A percentile compares a stretch with the other conserved stretches of the same genome.
Evolutionary conservation across 2,797 vertebrate species (phyloP).

Genomic region (Gila robusta): DNA sequence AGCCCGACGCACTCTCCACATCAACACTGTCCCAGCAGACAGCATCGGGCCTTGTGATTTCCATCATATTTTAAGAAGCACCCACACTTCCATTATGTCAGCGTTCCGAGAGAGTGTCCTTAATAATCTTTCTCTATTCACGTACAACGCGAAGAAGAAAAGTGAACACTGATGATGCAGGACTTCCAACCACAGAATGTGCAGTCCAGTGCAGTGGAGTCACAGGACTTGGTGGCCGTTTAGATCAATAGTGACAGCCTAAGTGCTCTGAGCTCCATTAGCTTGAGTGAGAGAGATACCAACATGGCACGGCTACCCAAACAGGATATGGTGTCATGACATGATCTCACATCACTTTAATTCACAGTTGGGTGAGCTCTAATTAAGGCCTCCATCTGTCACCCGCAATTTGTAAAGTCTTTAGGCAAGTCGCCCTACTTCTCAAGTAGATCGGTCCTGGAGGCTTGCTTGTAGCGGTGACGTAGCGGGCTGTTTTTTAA

Average conservation of each 20-base stretch:
- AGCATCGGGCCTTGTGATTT: slow-evolving; percentile 25
- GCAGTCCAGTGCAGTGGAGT: background rate
- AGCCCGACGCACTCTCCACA: slow-evolving; percentile 44
- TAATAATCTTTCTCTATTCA: background rate
- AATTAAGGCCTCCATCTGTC: slow-evolving; percentile 32
- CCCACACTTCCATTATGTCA: slow-evolving; percentile 38
- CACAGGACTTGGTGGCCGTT: slow-evolving; percentile 9
- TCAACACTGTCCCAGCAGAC: slow-evolving; percentile 14
- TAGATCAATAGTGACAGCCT: slow-evolving; percentile 57
- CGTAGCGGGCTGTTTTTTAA: background rate
- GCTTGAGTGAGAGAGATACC: slow-evolving; percentile 41
- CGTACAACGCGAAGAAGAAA: background rate
- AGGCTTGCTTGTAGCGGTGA: background rate
- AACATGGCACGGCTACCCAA: slow-evolving; percentile 36
- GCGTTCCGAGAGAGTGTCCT: background rate
- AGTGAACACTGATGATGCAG: slow-evolving; percentile 11
- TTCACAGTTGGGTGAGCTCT: slow-evolving; percentile 37
- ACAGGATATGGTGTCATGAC: slow-evolving; percentile 53
- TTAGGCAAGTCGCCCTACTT: slow-evolving; percentile 16
- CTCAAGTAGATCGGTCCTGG: background rate
- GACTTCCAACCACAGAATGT: slow-evolving; percentile 23
- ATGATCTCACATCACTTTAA: slow-evolving; percentile 53
- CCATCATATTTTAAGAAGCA: slow-evolving; percentile 33
- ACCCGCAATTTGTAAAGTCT: slow-evolving; percentile 38
- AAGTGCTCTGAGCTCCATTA: slow-evolving; percentile 58